phyloP scores from a whole-genome alignment of 2,113 vertebrate species.

The Orycteropus afer region DNA sequence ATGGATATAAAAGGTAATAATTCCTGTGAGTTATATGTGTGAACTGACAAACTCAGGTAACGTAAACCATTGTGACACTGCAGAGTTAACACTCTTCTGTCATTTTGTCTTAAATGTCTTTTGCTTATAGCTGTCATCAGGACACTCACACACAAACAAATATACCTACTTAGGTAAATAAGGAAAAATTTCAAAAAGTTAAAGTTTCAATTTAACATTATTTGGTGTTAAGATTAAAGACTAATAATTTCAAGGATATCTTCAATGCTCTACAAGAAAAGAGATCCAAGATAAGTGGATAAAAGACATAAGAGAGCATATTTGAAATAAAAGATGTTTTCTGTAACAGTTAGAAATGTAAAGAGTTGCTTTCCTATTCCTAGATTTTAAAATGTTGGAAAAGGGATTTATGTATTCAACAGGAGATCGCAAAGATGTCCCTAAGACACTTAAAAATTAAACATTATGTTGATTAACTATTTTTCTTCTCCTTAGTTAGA shows the following conservation, averaged over 20 bases:
- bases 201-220: not conserved
- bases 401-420: not conserved
- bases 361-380: not conserved
- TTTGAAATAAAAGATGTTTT: not conserved
- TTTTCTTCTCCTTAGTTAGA: not conserved
- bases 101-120: not conserved
- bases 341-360: not conserved
- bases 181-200: not conserved
- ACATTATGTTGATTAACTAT: not conserved
- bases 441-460: not conserved
- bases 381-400: not conserved
- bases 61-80: not conserved
- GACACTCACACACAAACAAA: not conserved
- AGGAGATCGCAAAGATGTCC: not conserved
- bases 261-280: not conserved
- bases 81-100: not conserved
- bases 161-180: not conserved
- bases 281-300: not conserved
- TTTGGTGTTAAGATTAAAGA: not conserved
- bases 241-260: not conserved
- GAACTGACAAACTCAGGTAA: not conserved
- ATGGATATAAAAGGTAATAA: not conserved
- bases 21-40: not conserved
- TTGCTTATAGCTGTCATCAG: not conserved
- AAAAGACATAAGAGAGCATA: not conserved